Evolutionary conservation across 2,797 vertebrate species (phyloP).

Genomic region (Champsocephalus gunnari): DNA sequence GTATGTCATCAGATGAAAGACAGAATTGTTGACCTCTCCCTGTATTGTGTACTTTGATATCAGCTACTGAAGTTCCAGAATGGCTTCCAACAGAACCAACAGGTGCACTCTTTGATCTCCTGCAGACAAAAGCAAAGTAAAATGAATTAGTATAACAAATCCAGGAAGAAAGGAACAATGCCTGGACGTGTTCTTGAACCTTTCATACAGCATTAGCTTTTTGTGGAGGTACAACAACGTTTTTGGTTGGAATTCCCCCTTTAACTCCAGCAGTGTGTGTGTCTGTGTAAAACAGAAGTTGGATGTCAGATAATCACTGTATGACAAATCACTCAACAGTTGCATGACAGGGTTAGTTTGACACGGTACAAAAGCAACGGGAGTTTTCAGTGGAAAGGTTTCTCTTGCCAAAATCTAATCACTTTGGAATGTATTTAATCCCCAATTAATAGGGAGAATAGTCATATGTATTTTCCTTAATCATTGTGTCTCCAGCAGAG

Average conservation of each 20-base stretch:
- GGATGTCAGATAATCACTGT: slow-evolving; percentile 60
- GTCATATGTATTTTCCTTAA: slow-evolving; percentile 78
- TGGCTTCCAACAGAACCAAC: slow-evolving; percentile 10
- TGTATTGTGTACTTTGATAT: slow-evolving; percentile 13
- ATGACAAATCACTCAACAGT: slow-evolving; percentile 66
- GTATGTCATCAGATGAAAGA: neutral
- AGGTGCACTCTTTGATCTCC: slow-evolving; percentile 21
- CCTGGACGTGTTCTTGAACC: slow-evolving; percentile 8
- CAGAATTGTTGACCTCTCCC: neutral
- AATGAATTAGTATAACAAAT: slow-evolving; percentile 9
- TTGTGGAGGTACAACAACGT: neutral
- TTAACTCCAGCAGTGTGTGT: slow-evolving; percentile 41
- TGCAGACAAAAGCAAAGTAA: slow-evolving; percentile 2
- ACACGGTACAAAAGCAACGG: slow-evolving; percentile 40
- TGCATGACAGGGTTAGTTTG: slow-evolving; percentile 54
- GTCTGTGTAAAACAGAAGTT: slow-evolving; percentile 52
- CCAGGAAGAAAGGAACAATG: slow-evolving; percentile 23
- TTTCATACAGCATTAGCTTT: neutral
- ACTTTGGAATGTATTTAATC: slow-evolving; percentile 84
- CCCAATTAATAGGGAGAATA: slow-evolving; percentile 74
- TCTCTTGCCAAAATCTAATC: slow-evolving; percentile 79
- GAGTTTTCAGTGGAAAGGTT: slow-evolving; percentile 58
- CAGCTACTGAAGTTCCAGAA: neutral
- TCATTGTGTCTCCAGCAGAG: slow-evolving; percentile 77
- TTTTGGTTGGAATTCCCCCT: slow-evolving; percentile 11